These are phyloP conservation scores for Emydocephalus ijimae DNA, from an alignment of 2,113 vertebrate species.

Conservation along the genomic window DNA sequence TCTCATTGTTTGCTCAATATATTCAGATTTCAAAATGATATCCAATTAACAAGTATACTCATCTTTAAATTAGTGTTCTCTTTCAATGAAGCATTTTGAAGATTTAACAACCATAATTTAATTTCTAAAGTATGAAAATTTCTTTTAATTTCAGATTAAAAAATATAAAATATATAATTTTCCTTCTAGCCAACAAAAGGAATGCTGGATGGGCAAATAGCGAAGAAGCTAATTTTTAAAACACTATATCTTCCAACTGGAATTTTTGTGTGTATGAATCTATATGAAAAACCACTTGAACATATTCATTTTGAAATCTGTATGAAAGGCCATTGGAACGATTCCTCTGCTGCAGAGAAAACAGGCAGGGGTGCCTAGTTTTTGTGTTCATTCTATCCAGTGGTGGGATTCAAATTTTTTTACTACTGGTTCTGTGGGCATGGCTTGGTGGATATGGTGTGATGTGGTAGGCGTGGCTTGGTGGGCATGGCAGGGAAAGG, in stretches of 20 bases:
- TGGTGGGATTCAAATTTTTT: too few relatives aligned
- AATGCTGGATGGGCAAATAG: neutral
- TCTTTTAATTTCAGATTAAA: neutral
- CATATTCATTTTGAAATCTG: neutral
- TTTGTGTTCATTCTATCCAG: neutral
- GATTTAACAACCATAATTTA: neutral
- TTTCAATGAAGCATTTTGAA: neutral
- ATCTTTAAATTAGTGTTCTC: neutral
- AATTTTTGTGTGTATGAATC: neutral
- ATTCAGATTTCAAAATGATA: neutral
- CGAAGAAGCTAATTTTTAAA: neutral
- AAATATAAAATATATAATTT: neutral
- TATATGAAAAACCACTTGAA: neutral
- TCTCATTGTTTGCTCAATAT: slow-evolving; percentile 6
- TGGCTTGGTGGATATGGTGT: too few relatives aligned
- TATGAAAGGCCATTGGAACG: neutral
- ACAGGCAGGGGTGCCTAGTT: neutral
- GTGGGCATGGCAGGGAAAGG: too few relatives aligned
- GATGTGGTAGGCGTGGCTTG: too few relatives aligned
- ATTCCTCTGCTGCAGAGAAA: neutral
- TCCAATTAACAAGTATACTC: neutral
- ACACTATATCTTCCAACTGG: neutral
- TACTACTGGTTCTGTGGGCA: too few relatives aligned
- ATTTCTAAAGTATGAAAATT: neutral
- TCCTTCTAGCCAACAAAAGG: neutral